A percentile compares a stretch with the other conserved stretches of the same genome.
Conservation (phyloP, 92 coral and sea anemone genomes). For the Nematostella vectensis region DNA sequence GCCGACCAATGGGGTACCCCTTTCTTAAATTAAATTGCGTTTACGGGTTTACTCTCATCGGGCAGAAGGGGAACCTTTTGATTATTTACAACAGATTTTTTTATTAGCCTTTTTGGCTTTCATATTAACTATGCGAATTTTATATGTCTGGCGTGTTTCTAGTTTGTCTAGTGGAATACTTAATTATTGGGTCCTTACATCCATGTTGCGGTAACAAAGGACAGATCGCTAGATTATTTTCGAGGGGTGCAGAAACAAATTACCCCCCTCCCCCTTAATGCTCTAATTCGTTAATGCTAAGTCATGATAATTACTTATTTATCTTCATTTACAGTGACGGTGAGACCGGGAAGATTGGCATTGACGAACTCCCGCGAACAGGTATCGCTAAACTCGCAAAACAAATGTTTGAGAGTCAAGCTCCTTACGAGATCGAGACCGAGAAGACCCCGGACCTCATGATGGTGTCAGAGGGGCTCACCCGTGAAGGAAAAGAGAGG, state of each 20-base stretch:
- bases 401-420: conserved; percentile 40
- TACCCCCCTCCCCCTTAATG: background rate
- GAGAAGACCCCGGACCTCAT: conserved; percentile 47
- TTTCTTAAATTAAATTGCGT: too few species aligned
- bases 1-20: too few species aligned
- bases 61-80: too few species aligned
- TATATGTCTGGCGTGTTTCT: background rate
- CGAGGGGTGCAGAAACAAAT: too few species aligned
- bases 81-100: too few species aligned
- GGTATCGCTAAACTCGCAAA: conserved; percentile 64
- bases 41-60: too few species aligned
- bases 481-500: conserved; percentile 28
- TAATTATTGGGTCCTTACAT: too few species aligned
- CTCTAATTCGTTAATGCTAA: background rate
- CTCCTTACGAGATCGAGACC: conserved; percentile 34
- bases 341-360: conserved; percentile 55
- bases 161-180: too few species aligned
- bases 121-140: too few species aligned
- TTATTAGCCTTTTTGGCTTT: too few species aligned
- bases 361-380: conserved; percentile 55
- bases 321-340: conserved; percentile 22
- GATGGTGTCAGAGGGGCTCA: conserved; percentile 54
- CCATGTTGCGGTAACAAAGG: too few species aligned
- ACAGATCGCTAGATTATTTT: too few species aligned
- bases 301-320: background rate